Conservation (phyloP, 2,888 invertebrate species). For the Monochamus alternatus region DNA sequence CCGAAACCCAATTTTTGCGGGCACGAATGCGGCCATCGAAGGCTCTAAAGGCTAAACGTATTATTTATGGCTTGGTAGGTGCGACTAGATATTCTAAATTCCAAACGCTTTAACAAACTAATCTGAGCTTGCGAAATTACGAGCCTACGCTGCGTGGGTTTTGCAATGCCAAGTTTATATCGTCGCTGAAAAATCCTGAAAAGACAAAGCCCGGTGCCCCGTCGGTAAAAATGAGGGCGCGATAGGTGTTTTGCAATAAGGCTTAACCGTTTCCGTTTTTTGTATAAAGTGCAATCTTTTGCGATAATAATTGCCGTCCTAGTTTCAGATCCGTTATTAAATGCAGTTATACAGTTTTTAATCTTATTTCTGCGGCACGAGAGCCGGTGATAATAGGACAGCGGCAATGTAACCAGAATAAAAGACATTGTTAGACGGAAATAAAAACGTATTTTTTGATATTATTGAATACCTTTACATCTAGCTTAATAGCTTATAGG, state of each 20-base stretch:
- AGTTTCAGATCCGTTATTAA: conserved; percentile 21
- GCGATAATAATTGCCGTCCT: conserved; percentile 8
- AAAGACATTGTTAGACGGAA: neutral
- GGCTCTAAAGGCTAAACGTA: conserved; percentile 13
- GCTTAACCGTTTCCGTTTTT: conserved; percentile 9
- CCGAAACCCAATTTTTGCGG: conserved; percentile 41
- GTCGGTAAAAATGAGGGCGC: conserved; percentile 23
- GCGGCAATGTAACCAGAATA: neutral
- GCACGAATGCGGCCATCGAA: neutral
- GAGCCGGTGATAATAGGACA: neutral
- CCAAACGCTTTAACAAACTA: conserved; percentile 47
- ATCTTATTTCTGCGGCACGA: conserved; percentile 13
- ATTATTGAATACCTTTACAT: no score
- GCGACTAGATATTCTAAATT: conserved; percentile 57
- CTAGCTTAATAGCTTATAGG: no score
- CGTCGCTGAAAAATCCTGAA: conserved; percentile 23
- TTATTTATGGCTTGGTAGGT: conserved; percentile 48
- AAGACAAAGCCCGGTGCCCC: conserved; percentile 27
- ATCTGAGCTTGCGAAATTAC: conserved; percentile 21
- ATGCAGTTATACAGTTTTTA: conserved; percentile 22
- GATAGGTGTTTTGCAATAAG: conserved; percentile 21
- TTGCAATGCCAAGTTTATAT: conserved; percentile 32
- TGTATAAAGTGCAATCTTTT: conserved; percentile 10
- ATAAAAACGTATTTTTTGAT: no score
- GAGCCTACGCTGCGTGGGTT: conserved; percentile 28